These are phyloP conservation scores for Clarias pachynema DNA, from an alignment of 2,797 vertebrate species.

Conservation along the genomic window DNA sequence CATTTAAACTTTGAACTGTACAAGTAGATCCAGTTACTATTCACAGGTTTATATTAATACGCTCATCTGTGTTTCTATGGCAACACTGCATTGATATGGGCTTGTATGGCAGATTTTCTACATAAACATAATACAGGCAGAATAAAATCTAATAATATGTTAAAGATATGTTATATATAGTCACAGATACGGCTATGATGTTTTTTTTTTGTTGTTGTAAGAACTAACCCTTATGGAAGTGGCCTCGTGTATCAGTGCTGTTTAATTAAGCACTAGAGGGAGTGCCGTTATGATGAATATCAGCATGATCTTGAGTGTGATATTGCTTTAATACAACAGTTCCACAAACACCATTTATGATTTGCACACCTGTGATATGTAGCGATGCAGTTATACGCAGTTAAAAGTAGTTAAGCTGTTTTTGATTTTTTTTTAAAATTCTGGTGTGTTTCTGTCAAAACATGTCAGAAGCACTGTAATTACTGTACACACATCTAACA, in stretches of 20 bases:
- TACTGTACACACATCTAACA: too few species aligned
- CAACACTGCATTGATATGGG: neutral
- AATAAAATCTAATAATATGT: neutral
- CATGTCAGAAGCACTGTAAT: neutral
- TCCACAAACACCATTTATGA: too few species aligned
- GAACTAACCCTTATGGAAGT: neutral
- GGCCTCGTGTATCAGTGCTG: neutral
- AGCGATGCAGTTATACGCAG: too few species aligned
- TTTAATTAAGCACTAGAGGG: too few species aligned
- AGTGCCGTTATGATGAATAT: too few species aligned
- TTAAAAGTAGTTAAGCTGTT: too few species aligned
- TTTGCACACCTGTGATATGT: too few species aligned
- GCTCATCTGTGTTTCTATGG: neutral
- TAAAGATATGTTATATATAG: neutral
- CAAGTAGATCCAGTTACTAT: neutral
- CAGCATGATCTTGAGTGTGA: too few species aligned
- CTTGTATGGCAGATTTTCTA: neutral
- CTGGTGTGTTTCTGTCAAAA: neutral
- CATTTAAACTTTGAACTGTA: neutral
- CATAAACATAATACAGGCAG: too few species aligned
- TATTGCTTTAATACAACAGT: too few species aligned
- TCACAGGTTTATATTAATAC: neutral
- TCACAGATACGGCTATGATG: neutral
- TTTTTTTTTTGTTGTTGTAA: neutral
- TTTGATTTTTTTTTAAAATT: too few species aligned